Conservation (phyloP, 1,140 invertebrate species). For the Drosophila azteca region DNA sequence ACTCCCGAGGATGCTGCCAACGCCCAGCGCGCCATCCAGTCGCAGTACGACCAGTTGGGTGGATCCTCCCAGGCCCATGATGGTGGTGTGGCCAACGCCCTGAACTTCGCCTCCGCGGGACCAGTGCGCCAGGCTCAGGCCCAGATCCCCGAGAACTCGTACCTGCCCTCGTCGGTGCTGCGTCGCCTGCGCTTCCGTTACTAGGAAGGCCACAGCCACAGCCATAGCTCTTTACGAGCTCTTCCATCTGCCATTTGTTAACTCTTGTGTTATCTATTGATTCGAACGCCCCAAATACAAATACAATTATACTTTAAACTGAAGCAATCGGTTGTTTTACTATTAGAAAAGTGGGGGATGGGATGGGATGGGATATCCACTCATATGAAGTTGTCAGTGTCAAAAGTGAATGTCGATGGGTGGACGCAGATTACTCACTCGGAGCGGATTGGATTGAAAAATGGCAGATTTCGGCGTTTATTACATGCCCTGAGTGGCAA, state of each 20-base stretch:
- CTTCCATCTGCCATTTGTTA: constrained; percentile 56
- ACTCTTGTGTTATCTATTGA: constrained; percentile 72
- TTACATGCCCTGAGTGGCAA: constrained; percentile 36
- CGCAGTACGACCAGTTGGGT: constrained; percentile 64
- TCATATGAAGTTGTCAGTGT: constrained; percentile 17
- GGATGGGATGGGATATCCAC: background rate
- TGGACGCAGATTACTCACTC: constrained; percentile 3
- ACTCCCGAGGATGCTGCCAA: constrained; percentile 73
- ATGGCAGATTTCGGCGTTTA: constrained; percentile 57
- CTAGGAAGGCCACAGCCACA: constrained; percentile 28
- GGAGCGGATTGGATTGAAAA: constrained; percentile 24
- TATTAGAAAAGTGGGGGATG: constrained; percentile 7
- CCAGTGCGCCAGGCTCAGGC: constrained; percentile 54
- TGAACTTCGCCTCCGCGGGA: constrained; percentile 69
- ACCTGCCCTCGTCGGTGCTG: constrained; percentile 71
- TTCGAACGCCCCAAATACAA: constrained; percentile 66
- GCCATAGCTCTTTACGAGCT: constrained; percentile 1
- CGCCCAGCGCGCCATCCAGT: constrained; percentile 67
- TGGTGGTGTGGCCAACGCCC: constrained; percentile 66
- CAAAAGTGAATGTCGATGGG: constrained; percentile 16
- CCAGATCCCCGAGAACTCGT: constrained; percentile 68
- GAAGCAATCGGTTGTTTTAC: background rate
- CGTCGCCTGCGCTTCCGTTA: constrained; percentile 65
- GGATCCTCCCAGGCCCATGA: constrained; percentile 50
- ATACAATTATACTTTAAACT: constrained; percentile 60